phyloP scores from a whole-genome alignment of 2,888 invertebrate genomes.

The Drosophila paracracens region DNA sequence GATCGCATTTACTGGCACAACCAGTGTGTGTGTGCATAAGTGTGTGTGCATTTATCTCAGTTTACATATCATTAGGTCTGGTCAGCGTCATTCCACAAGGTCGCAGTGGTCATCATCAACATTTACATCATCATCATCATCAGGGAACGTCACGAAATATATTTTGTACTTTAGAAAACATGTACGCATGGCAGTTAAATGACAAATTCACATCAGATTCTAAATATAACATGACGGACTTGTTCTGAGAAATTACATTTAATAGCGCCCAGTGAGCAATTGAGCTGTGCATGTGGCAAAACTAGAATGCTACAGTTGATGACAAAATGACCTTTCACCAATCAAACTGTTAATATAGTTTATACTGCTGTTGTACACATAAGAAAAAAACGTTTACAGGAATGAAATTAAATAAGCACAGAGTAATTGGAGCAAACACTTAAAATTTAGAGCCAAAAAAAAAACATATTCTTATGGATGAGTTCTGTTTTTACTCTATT shows the following conservation, averaged over 20 bases:
- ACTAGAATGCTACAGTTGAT: neutral
- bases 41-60: slow-evolving; percentile 7
- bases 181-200: slow-evolving; percentile 16
- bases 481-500: neutral
- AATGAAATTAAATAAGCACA: neutral
- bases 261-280: slow-evolving; percentile 8
- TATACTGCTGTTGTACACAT: neutral
- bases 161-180: slow-evolving; percentile 9
- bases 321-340: slow-evolving; percentile 5
- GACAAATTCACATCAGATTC: slow-evolving; percentile 14
- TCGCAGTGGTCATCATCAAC: slow-evolving; percentile 20
- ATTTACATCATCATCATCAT: slow-evolving; percentile 7
- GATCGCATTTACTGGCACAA: neutral
- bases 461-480: neutral
- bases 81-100: slow-evolving; percentile 34
- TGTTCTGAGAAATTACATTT: slow-evolving; percentile 8
- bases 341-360: neutral
- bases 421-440: neutral
- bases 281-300: neutral
- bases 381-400: neutral
- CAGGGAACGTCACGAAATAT: neutral
- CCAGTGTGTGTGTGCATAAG: neutral
- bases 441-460: neutral
- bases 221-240: slow-evolving; percentile 23
- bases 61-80: slow-evolving; percentile 33